phyloP scores from a whole-genome alignment of 2,797 vertebrate species.

The Brachymystax lenok region DNA sequence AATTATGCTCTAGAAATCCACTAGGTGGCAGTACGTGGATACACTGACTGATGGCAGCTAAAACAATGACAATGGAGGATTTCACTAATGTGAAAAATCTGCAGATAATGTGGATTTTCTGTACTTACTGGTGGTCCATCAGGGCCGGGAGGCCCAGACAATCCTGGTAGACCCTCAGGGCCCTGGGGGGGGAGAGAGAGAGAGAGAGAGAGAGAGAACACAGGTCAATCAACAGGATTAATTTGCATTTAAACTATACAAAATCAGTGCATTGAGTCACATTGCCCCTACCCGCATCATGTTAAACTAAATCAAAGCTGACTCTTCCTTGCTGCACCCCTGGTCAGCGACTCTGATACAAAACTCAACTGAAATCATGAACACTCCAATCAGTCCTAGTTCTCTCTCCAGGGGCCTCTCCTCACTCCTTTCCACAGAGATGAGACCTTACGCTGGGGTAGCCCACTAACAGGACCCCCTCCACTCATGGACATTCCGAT shows the following conservation, averaged over 20 bases:
- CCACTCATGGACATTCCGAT: constrained; percentile 14
- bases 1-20: background rate
- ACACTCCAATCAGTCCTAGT: constrained; percentile 1
- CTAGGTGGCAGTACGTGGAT: constrained; percentile 25
- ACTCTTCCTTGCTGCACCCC: constrained; percentile 5
- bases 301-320: constrained; percentile 13
- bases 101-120: background rate
- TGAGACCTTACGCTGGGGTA: background rate
- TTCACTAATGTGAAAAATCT: background rate
- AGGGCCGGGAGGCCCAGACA: constrained; percentile 85
- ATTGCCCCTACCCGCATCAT: background rate
- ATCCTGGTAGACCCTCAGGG: constrained; percentile 85
- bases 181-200: too few species aligned
- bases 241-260: background rate
- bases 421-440: background rate
- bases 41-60: too few species aligned
- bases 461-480: background rate
- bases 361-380: constrained; percentile 12
- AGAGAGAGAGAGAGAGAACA: constrained; percentile 12
- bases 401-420: background rate
- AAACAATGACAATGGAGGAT: background rate
- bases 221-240: background rate
- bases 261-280: background rate
- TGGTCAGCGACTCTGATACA: constrained; percentile 1
- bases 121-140: constrained; percentile 91